A percentile compares a stretch with the other conserved stretches of the same genome.
Evolutionary conservation across 2,113 vertebrate genomes (phyloP).

Genomic region (Phycodurus eques): DNA sequence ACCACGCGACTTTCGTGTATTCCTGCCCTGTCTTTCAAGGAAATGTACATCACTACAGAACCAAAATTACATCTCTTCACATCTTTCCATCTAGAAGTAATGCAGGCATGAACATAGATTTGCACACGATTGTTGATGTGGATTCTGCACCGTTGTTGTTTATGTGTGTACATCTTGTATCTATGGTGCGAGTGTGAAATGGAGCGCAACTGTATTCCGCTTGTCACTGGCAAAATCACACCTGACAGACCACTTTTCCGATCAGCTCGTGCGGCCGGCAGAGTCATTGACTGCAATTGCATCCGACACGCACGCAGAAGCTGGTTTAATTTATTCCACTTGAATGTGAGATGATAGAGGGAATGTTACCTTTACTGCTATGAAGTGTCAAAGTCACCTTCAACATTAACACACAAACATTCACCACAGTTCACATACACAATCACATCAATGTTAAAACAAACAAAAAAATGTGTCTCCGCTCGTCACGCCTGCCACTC

Average conservation of each 20-base stretch:
- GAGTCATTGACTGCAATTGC: slow-evolving; percentile 76
- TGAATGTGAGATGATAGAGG: slow-evolving; percentile 69
- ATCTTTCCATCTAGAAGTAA: slow-evolving; percentile 15
- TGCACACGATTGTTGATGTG: slow-evolving; percentile 9
- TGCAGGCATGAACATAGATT: slow-evolving; percentile 13
- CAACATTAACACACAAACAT: slow-evolving; percentile 22
- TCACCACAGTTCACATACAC: not conserved
- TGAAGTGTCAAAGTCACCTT: slow-evolving; percentile 82
- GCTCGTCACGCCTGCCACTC: slow-evolving; percentile 5
- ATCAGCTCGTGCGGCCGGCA: slow-evolving; percentile 47
- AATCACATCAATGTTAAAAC: not conserved
- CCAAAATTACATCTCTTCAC: slow-evolving; percentile 42
- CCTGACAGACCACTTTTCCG: slow-evolving; percentile 81
- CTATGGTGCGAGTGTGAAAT: slow-evolving; percentile 6
- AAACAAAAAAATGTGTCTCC: not conserved
- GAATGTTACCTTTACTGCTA: slow-evolving; percentile 68
- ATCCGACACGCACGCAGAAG: slow-evolving; percentile 76
- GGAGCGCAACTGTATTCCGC: slow-evolving; percentile 41
- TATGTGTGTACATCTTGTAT: not conserved
- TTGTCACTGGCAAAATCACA: slow-evolving; percentile 76
- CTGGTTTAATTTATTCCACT: slow-evolving; percentile 75
- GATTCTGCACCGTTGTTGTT: not conserved
- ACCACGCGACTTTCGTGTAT: slow-evolving; percentile 19
- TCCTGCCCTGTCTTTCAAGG: slow-evolving; percentile 20
- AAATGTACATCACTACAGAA: slow-evolving; percentile 48